Conservation (phyloP, 2,888 invertebrate species). For the Ormyrus nitidulus region DNA sequence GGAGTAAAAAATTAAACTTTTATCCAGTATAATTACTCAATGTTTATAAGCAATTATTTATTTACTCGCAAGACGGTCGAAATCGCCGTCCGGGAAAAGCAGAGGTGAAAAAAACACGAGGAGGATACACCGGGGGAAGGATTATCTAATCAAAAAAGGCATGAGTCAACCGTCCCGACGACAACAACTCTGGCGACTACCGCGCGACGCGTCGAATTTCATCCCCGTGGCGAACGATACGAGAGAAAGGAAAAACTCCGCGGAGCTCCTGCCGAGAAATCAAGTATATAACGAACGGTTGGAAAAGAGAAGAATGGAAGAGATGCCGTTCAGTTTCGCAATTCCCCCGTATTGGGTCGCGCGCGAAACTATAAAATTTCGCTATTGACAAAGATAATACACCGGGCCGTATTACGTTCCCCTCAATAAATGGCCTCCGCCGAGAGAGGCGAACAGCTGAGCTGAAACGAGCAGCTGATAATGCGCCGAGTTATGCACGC, state of each 20-base stretch:
- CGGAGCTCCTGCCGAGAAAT: not conserved
- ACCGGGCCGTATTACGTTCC: not conserved
- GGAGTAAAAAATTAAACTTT: too few species aligned
- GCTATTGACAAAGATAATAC: not conserved
- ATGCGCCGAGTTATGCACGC: too few species aligned
- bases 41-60: too few species aligned
- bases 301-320: not conserved
- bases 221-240: slow-evolving; percentile 21
- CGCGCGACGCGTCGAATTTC: slow-evolving; percentile 39
- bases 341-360: slow-evolving; percentile 9
- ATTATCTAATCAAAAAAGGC: slow-evolving; percentile 42
- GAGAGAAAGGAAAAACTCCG: too few species aligned
- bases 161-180: slow-evolving; percentile 19
- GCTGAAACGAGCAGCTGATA: not conserved
- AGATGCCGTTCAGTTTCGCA: not conserved
- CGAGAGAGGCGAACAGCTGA: not conserved
- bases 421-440: too few species aligned
- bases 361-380: slow-evolving; percentile 18
- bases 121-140: slow-evolving; percentile 12
- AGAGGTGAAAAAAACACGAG: too few species aligned
- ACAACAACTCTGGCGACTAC: slow-evolving; percentile 15
- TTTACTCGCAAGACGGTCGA: too few species aligned
- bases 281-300: not conserved
- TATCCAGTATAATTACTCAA: too few species aligned
- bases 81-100: too few species aligned